phyloP scores from a whole-genome alignment of 2,797 vertebrate genomes.

The Merluccius polli region DNA sequence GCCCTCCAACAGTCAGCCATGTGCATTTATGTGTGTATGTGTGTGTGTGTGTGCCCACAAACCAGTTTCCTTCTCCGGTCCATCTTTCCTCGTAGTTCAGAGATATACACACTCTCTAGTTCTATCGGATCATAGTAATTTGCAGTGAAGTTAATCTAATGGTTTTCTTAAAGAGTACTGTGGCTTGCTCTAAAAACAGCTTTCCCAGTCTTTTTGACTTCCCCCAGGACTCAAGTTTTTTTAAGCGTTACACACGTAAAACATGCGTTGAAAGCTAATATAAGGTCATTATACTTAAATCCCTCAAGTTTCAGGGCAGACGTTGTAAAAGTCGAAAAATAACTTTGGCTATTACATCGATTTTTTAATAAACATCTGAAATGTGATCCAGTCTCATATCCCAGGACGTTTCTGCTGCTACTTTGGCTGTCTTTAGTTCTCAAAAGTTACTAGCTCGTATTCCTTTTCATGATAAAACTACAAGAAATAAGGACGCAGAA shows the following conservation, averaged over 20 bases:
- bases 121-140: conserved; percentile 11
- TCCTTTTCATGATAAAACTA: not conserved
- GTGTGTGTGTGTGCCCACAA: not conserved
- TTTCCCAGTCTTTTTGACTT: not conserved
- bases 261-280: not conserved
- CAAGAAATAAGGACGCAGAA: not conserved
- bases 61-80: not conserved
- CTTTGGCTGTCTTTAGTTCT: not conserved
- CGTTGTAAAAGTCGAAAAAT: not conserved
- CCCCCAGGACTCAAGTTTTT: not conserved
- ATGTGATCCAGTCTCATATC: not conserved
- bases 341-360: not conserved
- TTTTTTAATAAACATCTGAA: not conserved
- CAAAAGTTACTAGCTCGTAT: not conserved
- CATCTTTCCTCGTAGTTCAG: not conserved
- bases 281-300: not conserved
- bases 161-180: conserved; percentile 20
- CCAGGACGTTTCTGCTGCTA: not conserved
- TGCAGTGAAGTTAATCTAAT: conserved; percentile 7
- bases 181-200: not conserved
- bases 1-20: conserved; percentile 11
- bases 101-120: not conserved
- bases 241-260: not conserved
- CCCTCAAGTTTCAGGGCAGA: not conserved
- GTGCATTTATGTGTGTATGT: conserved; percentile 3